Conservation (phyloP, 2,113 vertebrate species). For the Arenaria interpres region DNA sequence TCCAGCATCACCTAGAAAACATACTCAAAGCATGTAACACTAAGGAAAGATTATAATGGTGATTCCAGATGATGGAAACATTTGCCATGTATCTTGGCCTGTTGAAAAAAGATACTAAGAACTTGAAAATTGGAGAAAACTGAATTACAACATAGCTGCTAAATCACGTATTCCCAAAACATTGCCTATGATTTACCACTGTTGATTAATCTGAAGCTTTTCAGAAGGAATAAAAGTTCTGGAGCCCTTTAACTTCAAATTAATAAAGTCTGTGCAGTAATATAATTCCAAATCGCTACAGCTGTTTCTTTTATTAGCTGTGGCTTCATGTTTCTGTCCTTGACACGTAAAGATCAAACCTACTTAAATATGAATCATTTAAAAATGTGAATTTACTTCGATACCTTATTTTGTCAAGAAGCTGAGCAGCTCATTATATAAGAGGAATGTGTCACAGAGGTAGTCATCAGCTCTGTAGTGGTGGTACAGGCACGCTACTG, state of each 20-base stretch:
- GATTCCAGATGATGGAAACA: not conserved
- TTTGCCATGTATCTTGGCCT: not conserved
- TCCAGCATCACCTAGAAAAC: not conserved
- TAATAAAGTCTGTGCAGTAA: not conserved
- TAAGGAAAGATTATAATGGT: not conserved
- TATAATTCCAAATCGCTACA: not conserved
- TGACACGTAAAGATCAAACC: conserved; percentile 60
- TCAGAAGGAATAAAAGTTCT: conserved; percentile 13
- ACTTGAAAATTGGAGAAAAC: not conserved
- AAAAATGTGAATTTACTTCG: conserved; percentile 32
- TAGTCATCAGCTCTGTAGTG: not conserved
- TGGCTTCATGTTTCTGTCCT: conserved; percentile 58
- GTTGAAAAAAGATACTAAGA: not conserved
- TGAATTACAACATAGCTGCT: not conserved
- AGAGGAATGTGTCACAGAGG: conserved; percentile 19
- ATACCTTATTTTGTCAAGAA: conserved; percentile 32
- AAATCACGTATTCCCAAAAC: not conserved
- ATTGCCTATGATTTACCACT: not conserved
- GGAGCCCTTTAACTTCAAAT: conserved; percentile 19
- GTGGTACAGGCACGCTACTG: not conserved
- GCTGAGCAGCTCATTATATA: conserved; percentile 31
- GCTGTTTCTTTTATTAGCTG: conserved; percentile 53
- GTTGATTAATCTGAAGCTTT: not conserved
- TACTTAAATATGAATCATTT: conserved; percentile 65
- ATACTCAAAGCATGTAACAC: not conserved